These are phyloP conservation scores for Magallana ariakensis DNA, from an alignment of 1,140 invertebrate genomes.

Conservation along the genomic window DNA sequence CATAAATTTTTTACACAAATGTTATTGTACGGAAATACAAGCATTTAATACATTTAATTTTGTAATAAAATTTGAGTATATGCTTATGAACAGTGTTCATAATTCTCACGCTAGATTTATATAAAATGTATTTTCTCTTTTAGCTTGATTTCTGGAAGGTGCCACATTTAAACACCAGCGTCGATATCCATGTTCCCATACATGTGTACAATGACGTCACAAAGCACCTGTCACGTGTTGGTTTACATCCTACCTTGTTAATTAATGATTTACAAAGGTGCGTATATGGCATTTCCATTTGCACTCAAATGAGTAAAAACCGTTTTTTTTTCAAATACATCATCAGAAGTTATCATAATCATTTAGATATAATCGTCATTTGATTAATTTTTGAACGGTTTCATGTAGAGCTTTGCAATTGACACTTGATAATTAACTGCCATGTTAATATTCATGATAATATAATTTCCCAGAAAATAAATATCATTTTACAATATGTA, in stretches of 20 bases:
- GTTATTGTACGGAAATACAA: not conserved
- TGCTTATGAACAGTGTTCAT: not conserved
- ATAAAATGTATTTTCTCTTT: not conserved
- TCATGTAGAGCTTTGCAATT: no score
- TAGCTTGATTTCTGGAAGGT: not conserved
- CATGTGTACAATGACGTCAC: not conserved
- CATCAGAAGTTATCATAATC: not conserved
- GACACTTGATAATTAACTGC: no score
- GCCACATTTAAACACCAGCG: not conserved
- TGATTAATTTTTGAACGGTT: not conserved
- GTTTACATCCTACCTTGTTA: not conserved
- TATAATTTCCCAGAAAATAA: no score
- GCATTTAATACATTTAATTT: not conserved
- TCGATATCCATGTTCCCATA: not conserved
- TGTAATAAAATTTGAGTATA: not conserved
- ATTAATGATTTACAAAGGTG: slow-evolving; percentile 3
- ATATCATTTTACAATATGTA: no score
- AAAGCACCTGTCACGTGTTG: not conserved
- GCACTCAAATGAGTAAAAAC: not conserved
- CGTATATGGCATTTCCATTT: not conserved
- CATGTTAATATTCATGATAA: no score
- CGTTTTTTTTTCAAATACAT: not conserved
- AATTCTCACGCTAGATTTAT: not conserved
- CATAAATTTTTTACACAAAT: not conserved
- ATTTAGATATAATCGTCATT: not conserved